These are phyloP conservation scores for Propithecus coquereli DNA, from an alignment of 2,113 vertebrate species.

Conservation along the genomic window DNA sequence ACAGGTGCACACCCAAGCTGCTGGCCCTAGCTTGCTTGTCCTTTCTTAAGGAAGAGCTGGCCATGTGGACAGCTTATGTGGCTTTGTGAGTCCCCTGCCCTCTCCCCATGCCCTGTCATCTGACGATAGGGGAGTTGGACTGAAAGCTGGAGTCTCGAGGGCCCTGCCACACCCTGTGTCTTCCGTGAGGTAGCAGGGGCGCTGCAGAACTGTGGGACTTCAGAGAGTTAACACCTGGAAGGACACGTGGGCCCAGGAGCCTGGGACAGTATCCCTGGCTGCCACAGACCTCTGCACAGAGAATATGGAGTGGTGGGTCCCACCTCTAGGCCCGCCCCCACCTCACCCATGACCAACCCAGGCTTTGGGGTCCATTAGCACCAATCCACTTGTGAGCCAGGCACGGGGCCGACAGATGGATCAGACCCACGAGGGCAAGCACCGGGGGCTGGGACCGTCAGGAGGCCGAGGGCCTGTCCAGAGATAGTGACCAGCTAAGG, in stretches of 20 bases:
- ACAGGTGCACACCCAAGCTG: background rate
- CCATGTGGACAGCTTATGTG: rapidly evolving
- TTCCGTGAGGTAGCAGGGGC: background rate
- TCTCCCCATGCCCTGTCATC: background rate
- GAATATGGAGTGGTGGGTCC: rapidly evolving
- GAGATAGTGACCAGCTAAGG: background rate
- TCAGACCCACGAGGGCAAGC: background rate
- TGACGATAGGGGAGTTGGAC: background rate
- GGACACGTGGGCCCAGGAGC: background rate
- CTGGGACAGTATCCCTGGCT: background rate
- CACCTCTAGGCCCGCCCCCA: background rate
- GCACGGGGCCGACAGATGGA: background rate
- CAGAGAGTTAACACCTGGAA: background rate
- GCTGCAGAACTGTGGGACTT: too few species aligned
- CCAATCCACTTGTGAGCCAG: background rate
- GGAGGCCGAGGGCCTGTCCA: background rate
- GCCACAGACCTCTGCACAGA: background rate
- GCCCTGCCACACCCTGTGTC: rapidly evolving
- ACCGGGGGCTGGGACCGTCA: background rate
- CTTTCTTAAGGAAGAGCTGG: background rate
- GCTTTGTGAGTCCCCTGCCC: background rate
- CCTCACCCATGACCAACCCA: background rate
- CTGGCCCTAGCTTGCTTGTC: background rate
- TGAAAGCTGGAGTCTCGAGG: background rate
- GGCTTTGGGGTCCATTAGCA: background rate